phyloP scores from a whole-genome alignment of 2,113 vertebrate genomes.

The Montifringilla adamsi region DNA sequence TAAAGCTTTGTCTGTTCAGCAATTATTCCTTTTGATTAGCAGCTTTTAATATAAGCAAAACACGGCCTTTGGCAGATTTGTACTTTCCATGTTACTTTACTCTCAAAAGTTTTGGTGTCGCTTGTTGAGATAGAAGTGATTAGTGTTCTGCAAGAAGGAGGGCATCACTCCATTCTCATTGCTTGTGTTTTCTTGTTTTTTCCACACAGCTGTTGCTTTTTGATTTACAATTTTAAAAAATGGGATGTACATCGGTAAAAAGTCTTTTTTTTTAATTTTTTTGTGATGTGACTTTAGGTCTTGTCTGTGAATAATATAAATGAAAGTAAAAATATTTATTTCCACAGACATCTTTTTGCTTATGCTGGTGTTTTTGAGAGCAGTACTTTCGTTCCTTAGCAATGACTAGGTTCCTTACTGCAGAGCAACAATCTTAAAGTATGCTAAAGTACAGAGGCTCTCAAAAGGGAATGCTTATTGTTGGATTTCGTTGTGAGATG shows the following conservation, averaged over 20 bases:
- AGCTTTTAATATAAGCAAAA: background rate
- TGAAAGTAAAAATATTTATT: background rate
- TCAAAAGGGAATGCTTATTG: background rate
- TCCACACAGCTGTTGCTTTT: background rate
- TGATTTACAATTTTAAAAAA: background rate
- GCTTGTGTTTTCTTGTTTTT: background rate
- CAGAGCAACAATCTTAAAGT: background rate
- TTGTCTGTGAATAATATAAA: background rate
- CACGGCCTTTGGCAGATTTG: background rate
- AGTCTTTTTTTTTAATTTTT: background rate
- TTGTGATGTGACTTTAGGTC: background rate
- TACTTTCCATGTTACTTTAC: background rate
- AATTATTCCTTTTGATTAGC: background rate
- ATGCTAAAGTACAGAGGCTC: background rate
- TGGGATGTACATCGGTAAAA: background rate
- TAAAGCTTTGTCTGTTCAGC: background rate
- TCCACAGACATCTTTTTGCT: background rate
- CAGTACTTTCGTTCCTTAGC: background rate
- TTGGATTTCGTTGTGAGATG: conserved; percentile 4
- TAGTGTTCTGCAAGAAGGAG: background rate
- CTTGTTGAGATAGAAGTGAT: background rate
- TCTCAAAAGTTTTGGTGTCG: background rate
- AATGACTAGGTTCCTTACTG: background rate
- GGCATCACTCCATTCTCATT: background rate
- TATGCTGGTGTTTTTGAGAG: background rate